Evolutionary conservation across 2,888 invertebrate species (phyloP).

Genomic region (Coleophora flavipennella): DNA sequence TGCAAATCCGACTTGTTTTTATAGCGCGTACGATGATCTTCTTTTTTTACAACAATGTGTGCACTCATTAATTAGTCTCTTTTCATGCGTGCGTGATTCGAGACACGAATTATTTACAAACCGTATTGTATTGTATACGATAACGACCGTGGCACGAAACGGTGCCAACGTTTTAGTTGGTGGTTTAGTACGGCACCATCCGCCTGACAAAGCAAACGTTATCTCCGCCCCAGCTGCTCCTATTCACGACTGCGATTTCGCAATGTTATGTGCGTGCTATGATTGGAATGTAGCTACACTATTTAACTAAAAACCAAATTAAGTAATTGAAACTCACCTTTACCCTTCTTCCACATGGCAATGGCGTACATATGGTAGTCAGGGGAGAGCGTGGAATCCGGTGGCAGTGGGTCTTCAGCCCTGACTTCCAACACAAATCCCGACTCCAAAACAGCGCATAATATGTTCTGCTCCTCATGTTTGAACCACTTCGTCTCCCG

Average conservation of each 20-base stretch:
- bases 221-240: constrained; percentile 26
- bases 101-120: constrained; percentile 50
- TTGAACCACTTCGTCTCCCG: constrained; percentile 84
- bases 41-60: no score
- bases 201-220: constrained; percentile 31
- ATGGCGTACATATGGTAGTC: constrained; percentile 77
- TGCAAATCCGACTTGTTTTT: no score
- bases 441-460: constrained; percentile 80
- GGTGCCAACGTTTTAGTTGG: constrained; percentile 21
- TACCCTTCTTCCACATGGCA: constrained; percentile 80
- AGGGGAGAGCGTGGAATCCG: constrained; percentile 58
- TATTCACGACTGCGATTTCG: constrained; percentile 20
- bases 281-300: background rate
- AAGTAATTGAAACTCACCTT: constrained; percentile 64
- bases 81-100: no score
- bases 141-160: constrained; percentile 26
- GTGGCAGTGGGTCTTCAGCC: constrained; percentile 61
- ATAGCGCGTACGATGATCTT: no score
- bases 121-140: constrained; percentile 17
- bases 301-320: background rate
- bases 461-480: constrained; percentile 78
- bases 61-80: no score
- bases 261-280: constrained; percentile 8
- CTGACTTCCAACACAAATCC: constrained; percentile 80
- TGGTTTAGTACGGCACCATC: constrained; percentile 35